Conservation (phyloP, 2,797 vertebrate genomes). For the Eulemur coronatus region DNA sequence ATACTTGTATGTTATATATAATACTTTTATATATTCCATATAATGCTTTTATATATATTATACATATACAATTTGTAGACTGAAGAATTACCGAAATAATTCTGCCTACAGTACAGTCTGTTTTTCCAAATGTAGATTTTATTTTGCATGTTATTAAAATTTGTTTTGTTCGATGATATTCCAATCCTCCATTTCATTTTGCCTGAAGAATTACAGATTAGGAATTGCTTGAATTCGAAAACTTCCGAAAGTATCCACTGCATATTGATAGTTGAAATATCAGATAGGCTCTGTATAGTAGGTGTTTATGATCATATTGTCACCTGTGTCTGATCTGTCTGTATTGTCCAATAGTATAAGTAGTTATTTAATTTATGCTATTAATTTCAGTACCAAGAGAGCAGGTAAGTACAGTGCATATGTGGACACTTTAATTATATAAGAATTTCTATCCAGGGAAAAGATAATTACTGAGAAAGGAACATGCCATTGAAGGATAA, state of each 20-base stretch:
- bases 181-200: background rate
- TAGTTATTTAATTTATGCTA: background rate
- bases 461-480: slow-evolving; percentile 47
- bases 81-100: background rate
- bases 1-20: no score
- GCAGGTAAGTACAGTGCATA: background rate
- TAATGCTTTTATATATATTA: background rate
- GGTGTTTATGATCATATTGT: background rate
- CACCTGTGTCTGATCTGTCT: background rate
- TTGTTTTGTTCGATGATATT: background rate
- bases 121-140: background rate
- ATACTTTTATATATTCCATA: no score
- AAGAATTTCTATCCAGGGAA: slow-evolving; percentile 4
- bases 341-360: background rate
- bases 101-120: background rate
- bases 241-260: background rate
- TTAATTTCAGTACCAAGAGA: background rate
- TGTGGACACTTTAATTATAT: slow-evolving; percentile 30
- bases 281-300: slow-evolving; percentile 42
- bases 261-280: slow-evolving; percentile 29
- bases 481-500: slow-evolving; percentile 37
- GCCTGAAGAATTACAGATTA: background rate
- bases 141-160: background rate
- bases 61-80: background rate
- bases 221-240: background rate